phyloP scores from a whole-genome alignment of 92 coral and sea anemone species.

The Porites evermanni region DNA sequence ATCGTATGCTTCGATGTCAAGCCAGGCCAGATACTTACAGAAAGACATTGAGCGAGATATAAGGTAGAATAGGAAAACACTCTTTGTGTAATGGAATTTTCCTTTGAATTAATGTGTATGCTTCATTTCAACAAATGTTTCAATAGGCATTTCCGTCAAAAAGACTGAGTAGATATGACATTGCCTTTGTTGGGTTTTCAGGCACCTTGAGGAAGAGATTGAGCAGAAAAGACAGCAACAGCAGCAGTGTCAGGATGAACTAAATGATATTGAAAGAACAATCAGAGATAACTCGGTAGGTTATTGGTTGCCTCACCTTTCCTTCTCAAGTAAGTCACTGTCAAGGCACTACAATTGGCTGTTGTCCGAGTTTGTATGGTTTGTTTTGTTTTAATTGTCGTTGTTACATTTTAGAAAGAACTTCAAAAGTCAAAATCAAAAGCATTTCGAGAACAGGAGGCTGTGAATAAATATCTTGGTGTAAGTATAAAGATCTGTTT shows the following conservation, averaged over 20 bases:
- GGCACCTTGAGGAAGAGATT: constrained; percentile 79
- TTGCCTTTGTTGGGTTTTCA: constrained; percentile 25
- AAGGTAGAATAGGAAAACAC: constrained; percentile 51
- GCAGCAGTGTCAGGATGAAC: constrained; percentile 69
- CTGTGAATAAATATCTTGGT: constrained; percentile 78
- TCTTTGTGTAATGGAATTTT: too few species aligned
- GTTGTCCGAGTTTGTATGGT: not conserved
- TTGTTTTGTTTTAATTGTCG: not conserved
- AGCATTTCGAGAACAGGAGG: constrained; percentile 89
- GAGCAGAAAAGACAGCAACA: constrained; percentile 55
- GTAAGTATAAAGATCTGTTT: constrained; percentile 44
- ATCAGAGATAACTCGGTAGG: constrained; percentile 60
- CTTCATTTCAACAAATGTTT: too few species aligned
- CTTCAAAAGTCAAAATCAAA: constrained; percentile 73
- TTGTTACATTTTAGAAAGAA: constrained; percentile 62
- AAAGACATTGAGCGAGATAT: constrained; percentile 94
- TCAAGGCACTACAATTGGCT: not conserved
- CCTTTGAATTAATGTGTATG: too few species aligned
- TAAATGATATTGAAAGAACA: constrained; percentile 42
- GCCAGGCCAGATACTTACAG: constrained; percentile 78
- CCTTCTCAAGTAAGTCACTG: not conserved
- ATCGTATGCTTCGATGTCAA: constrained; percentile 76
- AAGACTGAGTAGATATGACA: not conserved
- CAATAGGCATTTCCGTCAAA: too few species aligned
- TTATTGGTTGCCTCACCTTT: too few species aligned